Evolutionary conservation across 2,797 vertebrate genomes (phyloP), one percentile per base, ranked within the genome.

Genomic region (Tachyglossus aculeatus): DNA sequence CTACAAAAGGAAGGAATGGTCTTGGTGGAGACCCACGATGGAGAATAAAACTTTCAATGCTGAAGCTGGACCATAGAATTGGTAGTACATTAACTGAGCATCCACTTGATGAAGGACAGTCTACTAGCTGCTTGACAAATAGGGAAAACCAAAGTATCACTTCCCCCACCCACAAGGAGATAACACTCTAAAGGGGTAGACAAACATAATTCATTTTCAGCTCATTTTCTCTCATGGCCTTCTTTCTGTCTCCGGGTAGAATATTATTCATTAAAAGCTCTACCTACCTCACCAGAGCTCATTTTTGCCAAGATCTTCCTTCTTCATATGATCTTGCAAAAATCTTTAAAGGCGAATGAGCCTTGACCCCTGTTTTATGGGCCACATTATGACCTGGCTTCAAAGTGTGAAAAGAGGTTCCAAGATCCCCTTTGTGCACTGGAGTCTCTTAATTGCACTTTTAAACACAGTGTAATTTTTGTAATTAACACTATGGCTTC

Each of bases 401-500:
- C 90, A 92, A 92, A 91, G 90, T 89, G 87, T 82, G 86, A 90
- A 92, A 92, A 91, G 88, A 89, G 88, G 89, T 91, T 93, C 88
- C 86, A 80, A 65, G 18, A 89, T 88, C 91, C 91, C 88, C 88
- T 91, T 91, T 90, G 89, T 93, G 89, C 80, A 37, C 84, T 81
- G 74, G 86, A 89, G 89, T 90, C 89, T 91, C 90, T 92, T 93
- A 93, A 94, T 91, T 93, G 91, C 90, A 92, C 91, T 92, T 92
- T 94, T 91, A 93, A 94, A 92, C 91, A 93, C 91, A 93, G 91
- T 92, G 90, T 93, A 93, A 93, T 93, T 94, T 93, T 93, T 92
- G 90, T 93, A 94, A 94, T 93, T 94, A 93, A 93, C 92, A 93
- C 91, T 91, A 91, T 92, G 91, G 92, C 92, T 93, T 91, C 92